Percentiles rank a stretch among this genome's conserved stretches.
Conservation (phyloP, 2,888 invertebrate species). For the Noctua janthe region DNA sequence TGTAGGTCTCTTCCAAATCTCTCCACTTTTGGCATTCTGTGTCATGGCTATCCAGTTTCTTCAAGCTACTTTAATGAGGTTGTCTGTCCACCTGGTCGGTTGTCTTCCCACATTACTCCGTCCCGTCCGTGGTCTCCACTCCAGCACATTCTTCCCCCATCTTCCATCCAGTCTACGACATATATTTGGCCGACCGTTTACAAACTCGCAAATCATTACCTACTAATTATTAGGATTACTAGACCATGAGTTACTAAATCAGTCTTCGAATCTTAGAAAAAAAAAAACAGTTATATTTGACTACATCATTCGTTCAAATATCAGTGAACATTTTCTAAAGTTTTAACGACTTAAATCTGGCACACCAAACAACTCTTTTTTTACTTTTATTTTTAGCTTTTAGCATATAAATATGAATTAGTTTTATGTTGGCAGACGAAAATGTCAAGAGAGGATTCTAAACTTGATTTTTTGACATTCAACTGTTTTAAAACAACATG, state of each 20-base stretch:
- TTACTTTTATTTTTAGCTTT: slow-evolving; percentile 24
- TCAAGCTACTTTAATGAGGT: too few species aligned
- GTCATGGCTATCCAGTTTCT: too few species aligned
- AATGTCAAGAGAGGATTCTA: slow-evolving; percentile 37
- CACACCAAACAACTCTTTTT: slow-evolving; percentile 22
- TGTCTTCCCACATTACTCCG: too few species aligned
- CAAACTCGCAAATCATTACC: background rate
- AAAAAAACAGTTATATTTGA: slow-evolving; percentile 31
- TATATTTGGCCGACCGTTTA: background rate
- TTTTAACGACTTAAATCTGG: slow-evolving; percentile 22
- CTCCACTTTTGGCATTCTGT: too few species aligned
- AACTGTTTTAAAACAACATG: background rate
- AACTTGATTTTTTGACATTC: slow-evolving; percentile 45
- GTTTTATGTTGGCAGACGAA: background rate
- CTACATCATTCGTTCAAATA: slow-evolving; percentile 13
- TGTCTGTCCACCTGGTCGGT: too few species aligned
- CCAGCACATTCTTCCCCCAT: too few species aligned
- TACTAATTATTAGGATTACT: slow-evolving; percentile 21
- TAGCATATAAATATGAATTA: slow-evolving; percentile 33
- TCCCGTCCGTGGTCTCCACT: too few species aligned
- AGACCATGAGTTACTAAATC: slow-evolving; percentile 15
- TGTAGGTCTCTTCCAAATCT: too few species aligned
- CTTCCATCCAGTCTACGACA: background rate
- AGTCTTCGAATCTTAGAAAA: background rate
- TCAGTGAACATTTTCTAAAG: slow-evolving; percentile 2